Base-by-base conservation (phyloP, 2,113 vertebrate genomes). In the Ammodytes dubius region DNA sequence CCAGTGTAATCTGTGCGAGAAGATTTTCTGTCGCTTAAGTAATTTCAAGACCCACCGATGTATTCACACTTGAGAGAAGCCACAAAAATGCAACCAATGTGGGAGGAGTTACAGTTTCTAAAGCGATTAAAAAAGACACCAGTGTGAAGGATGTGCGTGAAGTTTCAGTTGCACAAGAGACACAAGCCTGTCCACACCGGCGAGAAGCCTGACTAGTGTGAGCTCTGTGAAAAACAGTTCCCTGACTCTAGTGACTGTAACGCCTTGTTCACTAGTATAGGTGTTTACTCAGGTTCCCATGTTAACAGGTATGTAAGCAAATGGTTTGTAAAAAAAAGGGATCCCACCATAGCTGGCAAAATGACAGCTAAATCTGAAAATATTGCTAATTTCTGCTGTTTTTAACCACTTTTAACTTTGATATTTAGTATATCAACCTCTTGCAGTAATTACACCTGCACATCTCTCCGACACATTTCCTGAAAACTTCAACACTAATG, bases 121-220 rank as follows among this genome's bases (percentile, higher is more conserved):
- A 11, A 19, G 17, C 46, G 1, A 64, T 27, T 64, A 64, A 40
- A 64, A 65, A 6, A 46, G n/a, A 27, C 61, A 65, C 43, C n/a
- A 7, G 19, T 65, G 61, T 65, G 61, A 65, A 3, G 17, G 47
- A 7, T 65, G 61, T 46, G 42, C 5, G 3, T 19, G 11, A 9
- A 19, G 19, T 49, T 66, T 47, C 4, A 37, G 14, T n/a, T 39
- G 4, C 8, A 2, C 5, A 70, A 54, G 17, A 42, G 10, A 9
- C 67, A 70, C 6, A 37, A 42, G 50, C n/a, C 3, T 1, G 12
- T 70, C 9, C 53, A 71, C 69, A 46, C 53, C 11, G 54, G 69
- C 14, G 54, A 71, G 54, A 71, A 17, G 42, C 54, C 53, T 6
- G 46, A 37, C 69, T 19, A 71, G 12, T 71, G 69, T 71, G 69